Evolutionary conservation across 2,113 vertebrate genomes (phyloP).

Genomic region (Neodon shergylaensis): DNA sequence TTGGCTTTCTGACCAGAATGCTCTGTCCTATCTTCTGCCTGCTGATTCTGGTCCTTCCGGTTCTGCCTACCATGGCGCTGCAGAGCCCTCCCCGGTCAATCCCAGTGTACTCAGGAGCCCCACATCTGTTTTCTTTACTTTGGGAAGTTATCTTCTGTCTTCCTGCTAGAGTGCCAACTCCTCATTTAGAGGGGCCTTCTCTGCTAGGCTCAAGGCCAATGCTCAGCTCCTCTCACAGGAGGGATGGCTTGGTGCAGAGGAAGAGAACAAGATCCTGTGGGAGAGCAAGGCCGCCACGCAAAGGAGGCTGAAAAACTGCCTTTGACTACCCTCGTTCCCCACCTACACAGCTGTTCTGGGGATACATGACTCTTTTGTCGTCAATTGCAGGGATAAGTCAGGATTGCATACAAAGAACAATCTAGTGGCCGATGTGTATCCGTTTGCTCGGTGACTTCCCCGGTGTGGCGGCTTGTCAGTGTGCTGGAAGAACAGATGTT

Average conservation of each 20-base stretch:
- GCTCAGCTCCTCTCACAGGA: not conserved
- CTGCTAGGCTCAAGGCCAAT: not conserved
- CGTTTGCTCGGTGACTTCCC: not conserved
- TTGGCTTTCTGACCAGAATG: too few relatives aligned
- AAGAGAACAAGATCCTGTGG: not conserved
- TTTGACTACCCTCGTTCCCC: not conserved
- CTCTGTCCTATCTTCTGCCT: not conserved
- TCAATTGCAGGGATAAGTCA: not conserved
- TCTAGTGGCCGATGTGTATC: constrained; percentile 38
- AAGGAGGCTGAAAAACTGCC: not conserved
- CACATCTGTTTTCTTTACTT: not conserved
- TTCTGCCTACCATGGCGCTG: not conserved
- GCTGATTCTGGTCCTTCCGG: not conserved
- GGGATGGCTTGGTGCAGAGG: not conserved
- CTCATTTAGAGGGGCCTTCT: not conserved
- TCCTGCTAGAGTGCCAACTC: not conserved
- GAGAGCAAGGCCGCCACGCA: fast-evolving
- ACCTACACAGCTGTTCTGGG: not conserved
- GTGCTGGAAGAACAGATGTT: constrained; percentile 58
- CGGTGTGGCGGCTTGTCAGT: constrained; percentile 3
- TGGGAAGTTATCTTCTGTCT: not conserved
- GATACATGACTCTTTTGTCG: constrained; percentile 11
- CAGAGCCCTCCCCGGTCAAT: not conserved
- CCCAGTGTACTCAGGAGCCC: not conserved
- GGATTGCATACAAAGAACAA: constrained; percentile 48